Percentiles rank a stretch among this genome's conserved stretches.
phyloP scores from a whole-genome alignment of 1,140 invertebrate genomes.

The Telenomus remus region DNA sequence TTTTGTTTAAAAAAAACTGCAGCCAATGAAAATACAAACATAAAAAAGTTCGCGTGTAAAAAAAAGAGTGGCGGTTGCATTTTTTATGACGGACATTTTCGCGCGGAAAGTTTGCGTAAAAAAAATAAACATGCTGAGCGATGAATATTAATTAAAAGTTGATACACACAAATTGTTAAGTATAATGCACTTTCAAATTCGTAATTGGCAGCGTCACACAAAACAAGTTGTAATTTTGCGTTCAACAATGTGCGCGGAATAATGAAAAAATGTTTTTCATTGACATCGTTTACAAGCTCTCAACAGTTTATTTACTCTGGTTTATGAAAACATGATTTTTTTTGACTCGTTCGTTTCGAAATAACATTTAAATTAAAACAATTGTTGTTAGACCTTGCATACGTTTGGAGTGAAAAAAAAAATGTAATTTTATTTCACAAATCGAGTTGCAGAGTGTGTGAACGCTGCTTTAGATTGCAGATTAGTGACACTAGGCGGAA shows the following conservation, averaged over 20 bases:
- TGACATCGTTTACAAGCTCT: no score
- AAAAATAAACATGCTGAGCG: constrained; percentile 2
- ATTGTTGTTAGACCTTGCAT: no score
- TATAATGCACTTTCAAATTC: constrained; percentile 16
- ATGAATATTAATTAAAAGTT: constrained; percentile 28
- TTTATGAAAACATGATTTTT: no score
- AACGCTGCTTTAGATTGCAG: constrained; percentile 56
- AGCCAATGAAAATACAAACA: no score
- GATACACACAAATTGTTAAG: constrained; percentile 9
- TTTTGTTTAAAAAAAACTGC: no score
- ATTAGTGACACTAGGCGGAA: constrained; percentile 56
- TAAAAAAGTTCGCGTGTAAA: no score
- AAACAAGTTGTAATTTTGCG: constrained; percentile 19
- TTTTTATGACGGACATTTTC: constrained; percentile 8
- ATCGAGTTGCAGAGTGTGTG: constrained; percentile 43
- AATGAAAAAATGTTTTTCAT: no score
- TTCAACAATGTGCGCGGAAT: constrained; percentile 8
- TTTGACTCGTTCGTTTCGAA: no score
- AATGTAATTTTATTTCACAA: constrained; percentile 52
- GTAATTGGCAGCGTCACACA: constrained; percentile 17
- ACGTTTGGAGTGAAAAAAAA: constrained; percentile 29
- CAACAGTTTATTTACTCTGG: no score
- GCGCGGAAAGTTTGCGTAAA: not conserved
- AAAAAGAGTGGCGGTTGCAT: constrained; percentile 2
- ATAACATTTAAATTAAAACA: no score